Conservation (phyloP, 1,140 invertebrate genomes). For the Diploscapter pachys region DNA sequence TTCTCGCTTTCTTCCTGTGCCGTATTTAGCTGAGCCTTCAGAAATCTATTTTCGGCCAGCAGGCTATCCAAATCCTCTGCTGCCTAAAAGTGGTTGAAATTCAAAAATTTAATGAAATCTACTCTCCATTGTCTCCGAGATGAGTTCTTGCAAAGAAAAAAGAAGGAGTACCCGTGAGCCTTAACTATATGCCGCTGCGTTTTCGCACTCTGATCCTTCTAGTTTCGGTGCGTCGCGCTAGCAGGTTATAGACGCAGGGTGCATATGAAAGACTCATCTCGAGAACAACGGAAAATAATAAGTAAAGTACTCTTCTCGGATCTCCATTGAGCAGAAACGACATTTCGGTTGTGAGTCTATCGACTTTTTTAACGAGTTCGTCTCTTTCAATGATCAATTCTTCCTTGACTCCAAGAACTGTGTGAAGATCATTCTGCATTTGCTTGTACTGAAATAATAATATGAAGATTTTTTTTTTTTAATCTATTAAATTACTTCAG, state of each 20-base stretch:
- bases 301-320: conserved; percentile 14
- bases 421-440: conserved; percentile 28
- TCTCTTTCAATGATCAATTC: conserved; percentile 27
- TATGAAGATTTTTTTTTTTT: background rate
- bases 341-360: conserved; percentile 22
- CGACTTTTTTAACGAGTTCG: conserved; percentile 20
- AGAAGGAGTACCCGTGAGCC: no score
- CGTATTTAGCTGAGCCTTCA: conserved; percentile 33
- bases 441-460: conserved; percentile 17
- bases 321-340: conserved; percentile 35
- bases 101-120: no score
- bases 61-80: conserved; percentile 34
- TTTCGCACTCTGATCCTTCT: no score
- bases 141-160: no score
- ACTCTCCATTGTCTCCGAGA: no score
- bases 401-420: conserved; percentile 32
- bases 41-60: conserved; percentile 33
- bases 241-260: no score
- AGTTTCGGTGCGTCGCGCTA: no score
- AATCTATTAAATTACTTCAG: background rate
- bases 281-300: background rate
- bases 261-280: no score
- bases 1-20: conserved; percentile 32
- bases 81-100: conserved; percentile 24
- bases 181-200: no score